Conservation (phyloP, 2,797 vertebrate genomes). For the Sphenodon punctatus region DNA sequence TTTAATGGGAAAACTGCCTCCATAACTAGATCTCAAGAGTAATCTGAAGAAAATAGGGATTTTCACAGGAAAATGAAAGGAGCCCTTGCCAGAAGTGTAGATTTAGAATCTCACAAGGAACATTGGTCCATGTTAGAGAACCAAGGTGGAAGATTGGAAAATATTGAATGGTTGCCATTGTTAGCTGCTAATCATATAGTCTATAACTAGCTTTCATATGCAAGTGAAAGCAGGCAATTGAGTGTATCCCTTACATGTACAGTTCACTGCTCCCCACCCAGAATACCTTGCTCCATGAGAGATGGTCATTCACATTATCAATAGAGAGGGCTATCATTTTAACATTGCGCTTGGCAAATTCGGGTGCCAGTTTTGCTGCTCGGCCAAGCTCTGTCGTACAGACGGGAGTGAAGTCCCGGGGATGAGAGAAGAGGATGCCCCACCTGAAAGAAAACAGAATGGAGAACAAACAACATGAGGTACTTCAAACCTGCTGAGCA, state of each 20-base stretch:
- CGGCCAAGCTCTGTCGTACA: constrained; percentile 95
- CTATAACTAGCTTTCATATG: no score
- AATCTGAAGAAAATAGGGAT: background rate
- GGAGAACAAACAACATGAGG: background rate
- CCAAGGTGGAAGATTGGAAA: no score
- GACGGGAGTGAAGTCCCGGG: constrained; percentile 93
- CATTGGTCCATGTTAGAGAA: no score
- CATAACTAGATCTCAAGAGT: background rate
- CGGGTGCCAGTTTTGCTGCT: constrained; percentile 80
- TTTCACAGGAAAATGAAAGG: background rate
- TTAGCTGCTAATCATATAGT: background rate
- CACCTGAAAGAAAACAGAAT: constrained; percentile 78
- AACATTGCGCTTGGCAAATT: constrained; percentile 90
- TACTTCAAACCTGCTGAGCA: background rate
- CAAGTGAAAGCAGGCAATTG: background rate
- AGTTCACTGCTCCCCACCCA: fast-evolving
- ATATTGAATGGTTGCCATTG: no score
- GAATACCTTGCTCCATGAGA: constrained; percentile 90
- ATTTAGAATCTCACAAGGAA: no score
- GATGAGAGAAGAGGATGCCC: constrained; percentile 97
- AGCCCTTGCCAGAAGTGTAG: background rate
- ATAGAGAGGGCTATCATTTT: constrained; percentile 96
- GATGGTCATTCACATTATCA: constrained; percentile 91
- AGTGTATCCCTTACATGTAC: background rate
- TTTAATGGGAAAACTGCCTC: background rate